Percentiles rank a stretch among this genome's conserved stretches.
phyloP scores from a whole-genome alignment of 1,140 invertebrate genomes.

The Dysdera silvatica region DNA sequence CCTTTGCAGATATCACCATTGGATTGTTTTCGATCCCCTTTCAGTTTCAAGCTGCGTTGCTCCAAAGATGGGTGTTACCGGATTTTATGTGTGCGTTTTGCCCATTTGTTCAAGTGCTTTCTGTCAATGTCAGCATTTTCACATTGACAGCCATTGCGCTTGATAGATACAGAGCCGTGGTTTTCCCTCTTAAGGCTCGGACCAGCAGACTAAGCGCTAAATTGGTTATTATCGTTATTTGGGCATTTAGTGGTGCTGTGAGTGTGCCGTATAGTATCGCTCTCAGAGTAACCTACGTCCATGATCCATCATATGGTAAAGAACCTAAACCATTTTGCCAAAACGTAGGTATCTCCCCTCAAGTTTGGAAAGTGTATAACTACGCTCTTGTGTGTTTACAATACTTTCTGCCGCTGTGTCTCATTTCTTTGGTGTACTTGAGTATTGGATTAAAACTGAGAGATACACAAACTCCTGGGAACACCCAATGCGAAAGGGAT shows the following conservation, averaged over 20 bases:
- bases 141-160: constrained; percentile 75
- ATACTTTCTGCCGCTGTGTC: constrained; percentile 64
- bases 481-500: constrained; percentile 62
- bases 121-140: constrained; percentile 74
- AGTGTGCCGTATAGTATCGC: constrained; percentile 38
- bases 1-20: constrained; percentile 84
- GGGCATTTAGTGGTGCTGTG: constrained; percentile 36
- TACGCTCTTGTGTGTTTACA: constrained; percentile 52
- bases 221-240: constrained; percentile 38
- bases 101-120: constrained; percentile 67
- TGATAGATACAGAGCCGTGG: constrained; percentile 77
- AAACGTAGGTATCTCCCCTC: constrained; percentile 49
- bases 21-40: constrained; percentile 75
- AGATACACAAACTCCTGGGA: constrained; percentile 65
- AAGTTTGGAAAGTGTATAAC: constrained; percentile 51
- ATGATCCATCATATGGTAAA: constrained; percentile 4
- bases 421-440: constrained; percentile 70
- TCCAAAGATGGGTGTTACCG: constrained; percentile 78
- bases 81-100: constrained; percentile 63
- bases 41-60: constrained; percentile 61
- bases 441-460: constrained; percentile 65
- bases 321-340: constrained; percentile 51
- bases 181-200: constrained; percentile 60
- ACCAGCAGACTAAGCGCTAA: constrained; percentile 35
- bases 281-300: constrained; percentile 33